Base-by-base conservation (phyloP, 2,797 vertebrate species). In the Thalassophryne amazonica region DNA sequence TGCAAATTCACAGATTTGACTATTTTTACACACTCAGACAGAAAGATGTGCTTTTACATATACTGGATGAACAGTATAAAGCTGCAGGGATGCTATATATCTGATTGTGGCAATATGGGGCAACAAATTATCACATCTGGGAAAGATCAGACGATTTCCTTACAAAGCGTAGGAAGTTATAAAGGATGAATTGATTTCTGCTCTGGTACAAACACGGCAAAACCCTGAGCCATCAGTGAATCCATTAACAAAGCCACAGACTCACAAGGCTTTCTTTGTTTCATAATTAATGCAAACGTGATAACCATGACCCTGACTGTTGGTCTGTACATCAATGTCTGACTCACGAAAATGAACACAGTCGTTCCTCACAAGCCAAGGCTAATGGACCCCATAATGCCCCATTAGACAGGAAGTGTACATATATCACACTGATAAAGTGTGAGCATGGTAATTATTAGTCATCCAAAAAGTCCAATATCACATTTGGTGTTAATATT, bases 371-470 rank as follows among this genome's bases (percentile, higher is more conserved):
- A 80, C 50, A 18, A 42, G 45, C n/a, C 48, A 22, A 29, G 12
- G 32, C 71, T 80, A 84, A 86, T 81, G 77, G 77, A 74, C 30
- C 69, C 70, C 55, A 50, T 71, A 77, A 67, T 66, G 61, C 74
- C 84, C 73, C 73, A 79, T 85, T 80, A 84, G 80, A 72, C 75
- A n/a, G n/a, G n/a, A n/a, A n/a, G n/a, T n/a, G n/a, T n/a, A n/a
- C n/a, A n/a, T n/a, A n/a, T n/a, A n/a, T n/a, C n/a, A n/a, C n/a
- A n/a, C n/a, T n/a, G n/a, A n/a, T n/a, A n/a, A n/a, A n/a, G n/a
- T n/a, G n/a, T n/a, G n/a, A n/a, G n/a, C n/a, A n/a, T n/a, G n/a
- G n/a, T n/a, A n/a, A n/a, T n/a, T n/a, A n/a, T n/a, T n/a, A n/a
- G n/a, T n/a, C n/a, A n/a, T n/a, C n/a, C n/a, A n/a, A n/a, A n/a